Evolutionary conservation across 2,888 invertebrate genomes (phyloP), one percentile per base, ranked within the genome.

Genomic region (Eupithecia abbreviata): DNA sequence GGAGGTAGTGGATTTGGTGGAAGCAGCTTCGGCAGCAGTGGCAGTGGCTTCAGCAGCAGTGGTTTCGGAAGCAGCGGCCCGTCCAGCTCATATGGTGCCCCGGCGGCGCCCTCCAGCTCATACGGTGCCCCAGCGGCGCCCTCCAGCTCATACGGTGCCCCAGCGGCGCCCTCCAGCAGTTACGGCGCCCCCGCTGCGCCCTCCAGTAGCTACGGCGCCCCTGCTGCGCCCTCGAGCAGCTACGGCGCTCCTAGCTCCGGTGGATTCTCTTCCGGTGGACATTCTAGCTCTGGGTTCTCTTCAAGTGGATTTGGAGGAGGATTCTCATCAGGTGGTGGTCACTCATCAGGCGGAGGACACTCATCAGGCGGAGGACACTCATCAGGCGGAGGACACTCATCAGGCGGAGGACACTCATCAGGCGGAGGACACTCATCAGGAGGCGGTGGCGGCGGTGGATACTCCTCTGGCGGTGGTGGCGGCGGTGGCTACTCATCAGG

Each of bases 81-180:
- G 2, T 94, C 93, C 3, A 93, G 92, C 75, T 92, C 95, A 12
- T 92, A 93, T 51, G 85, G 85, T 3, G 86, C 89, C 9, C 93
- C 93, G 42, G 68, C 95, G 69, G 86, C 87, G 3, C 89, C 91
- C 0, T 90, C 89, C 5, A 88, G 86, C 77, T 84, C 88, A 49
- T 90, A 91, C 74, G 91, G 93, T 12, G 86, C 89, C 2, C 86
- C 88, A 0, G 87, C 86, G 45, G 30, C 30, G 1, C 87, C 89
- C 0, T 86, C 89, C 1, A 88, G 87, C 30, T 1, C 1, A 1
- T 92, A 93, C 58, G 85, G 85, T 3, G 86, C 89, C 9, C 93
- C 93, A 18, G 68, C 95, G 68, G 86, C 87, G 3, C 89, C 91
- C 0, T 90, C 89, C 5, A 88, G 86, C 77, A 84, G 88, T 49